Evolutionary conservation across 2,797 vertebrate genomes (phyloP), one percentile per base, ranked within the genome.

Genomic region (Chromobotia macracanthus): DNA sequence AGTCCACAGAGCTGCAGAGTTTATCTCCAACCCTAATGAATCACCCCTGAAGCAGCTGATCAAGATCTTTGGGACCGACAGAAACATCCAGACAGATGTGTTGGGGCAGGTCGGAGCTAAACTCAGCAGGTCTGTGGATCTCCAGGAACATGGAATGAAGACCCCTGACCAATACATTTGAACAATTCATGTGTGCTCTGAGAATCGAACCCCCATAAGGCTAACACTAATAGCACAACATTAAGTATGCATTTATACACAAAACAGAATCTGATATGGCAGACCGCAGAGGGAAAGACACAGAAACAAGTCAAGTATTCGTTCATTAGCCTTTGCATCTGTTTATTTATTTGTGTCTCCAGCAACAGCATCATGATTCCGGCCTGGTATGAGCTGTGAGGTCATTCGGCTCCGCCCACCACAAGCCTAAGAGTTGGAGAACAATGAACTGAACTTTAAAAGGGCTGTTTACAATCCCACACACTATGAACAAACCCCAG

Each of bases 381-480:
- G 64, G 75, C 75, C 64, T 21, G 58, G 13, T 16, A 31, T 55
- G 60, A 65, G 58, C 21, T 4, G 23, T 56, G 18, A 72, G 19
- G 15, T 15, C 7, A 64, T 64, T 65, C 55, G 70, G 72, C 67
- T 44, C 56, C 76, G 51, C 35, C 77, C 31, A 72, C 35, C n/a
- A 23, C n/a, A 21, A 15, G 25, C 38, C 38, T 15, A 58, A 56
- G 35, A 58, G 10, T 8, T 23, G n/a, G n/a, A 23, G 51, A 35
- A 60, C 18, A 58, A 60, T 68, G 55, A 48, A 69, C 11, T 31
- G 44, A 51, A 53, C 19, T 63, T 63, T 64, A 41, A 44, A 31
- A 68, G 23, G 13, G 18, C 23, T 12, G 51, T 76, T 76, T 31
- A 46, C 64, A 6, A 46, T 58, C 64, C 64, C 55, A 18, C 74